Evolutionary conservation across 2,113 vertebrate species (phyloP), one percentile per base, ranked within the genome.

Genomic region (Peromyscus polionotus): DNA sequence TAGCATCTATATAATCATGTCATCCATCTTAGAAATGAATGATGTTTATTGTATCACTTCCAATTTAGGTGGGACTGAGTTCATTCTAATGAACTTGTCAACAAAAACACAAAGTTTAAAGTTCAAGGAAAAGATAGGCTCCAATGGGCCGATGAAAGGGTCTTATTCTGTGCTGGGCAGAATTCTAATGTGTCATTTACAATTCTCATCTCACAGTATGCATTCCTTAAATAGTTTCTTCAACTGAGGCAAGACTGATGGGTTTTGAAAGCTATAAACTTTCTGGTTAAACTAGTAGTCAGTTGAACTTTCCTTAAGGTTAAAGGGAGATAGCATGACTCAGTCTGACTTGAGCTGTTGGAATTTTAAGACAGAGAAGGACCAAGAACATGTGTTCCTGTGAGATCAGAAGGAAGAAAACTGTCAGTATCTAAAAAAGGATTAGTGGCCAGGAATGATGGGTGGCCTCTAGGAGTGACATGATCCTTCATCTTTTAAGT

Each of bases 81-180:
- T 39, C 1, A 59, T 92, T 75, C 11, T 31, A 7, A 39, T 31
- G 4, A 5, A 13, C 9, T 86, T 33, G 1, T 67, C 26, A 63
- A 61, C 39, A 1, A 9, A 85, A 10, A 33, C 33, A 68, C 39
- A 70, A 51, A 33, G 3, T 12, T 79, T 51, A 36, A 61, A 51
- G 7, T 45, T 33, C 28, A 86, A 42, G 45, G 63, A 73, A 36
- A 5, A 57, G 5, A n/a, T 16, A 7, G 67, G 1, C 5, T 4
- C 22, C n/a, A 33, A 20, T 9, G 26, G 3, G 0, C 0, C 11
- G 39, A 39, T 24, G 5, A 13, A 42, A 14, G 70, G 11, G 9
- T 22, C 19, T 79, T 4, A 42, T 10, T 73, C 36, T 65, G 12
- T 75, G 28, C n/a, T 42, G 48, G 13, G 3, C 5, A 70, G 39